Conservation (phyloP, 2,888 invertebrate species). For the Congeria kusceri region DNA sequence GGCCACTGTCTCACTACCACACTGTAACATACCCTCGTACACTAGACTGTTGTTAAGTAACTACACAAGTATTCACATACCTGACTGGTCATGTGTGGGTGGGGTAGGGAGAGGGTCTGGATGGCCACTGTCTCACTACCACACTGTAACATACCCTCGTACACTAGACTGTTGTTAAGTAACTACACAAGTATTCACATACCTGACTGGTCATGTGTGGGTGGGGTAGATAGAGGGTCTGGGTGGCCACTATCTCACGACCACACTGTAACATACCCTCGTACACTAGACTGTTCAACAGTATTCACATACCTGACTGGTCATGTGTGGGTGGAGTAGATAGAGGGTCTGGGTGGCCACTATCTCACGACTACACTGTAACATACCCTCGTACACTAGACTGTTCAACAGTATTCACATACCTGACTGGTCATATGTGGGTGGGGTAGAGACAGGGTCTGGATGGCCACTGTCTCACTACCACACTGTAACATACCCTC, state of each 20-base stretch:
- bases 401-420: too few relatives aligned
- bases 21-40: conserved; percentile 86
- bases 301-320: too few relatives aligned
- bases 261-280: conserved; percentile 88
- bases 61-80: too few relatives aligned
- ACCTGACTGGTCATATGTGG: conserved; percentile 8
- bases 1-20: conserved; percentile 89
- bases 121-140: conserved; percentile 89
- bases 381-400: too few relatives aligned
- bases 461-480: conserved; percentile 87
- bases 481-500: conserved; percentile 88
- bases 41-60: conserved; percentile 86
- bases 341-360: too few relatives aligned
- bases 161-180: conserved; percentile 86
- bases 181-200: too few relatives aligned
- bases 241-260: conserved; percentile 87
- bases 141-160: conserved; percentile 87
- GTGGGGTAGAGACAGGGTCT: conserved; percentile 47
- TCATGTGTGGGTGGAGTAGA: too few relatives aligned
- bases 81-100: conserved; percentile 12
- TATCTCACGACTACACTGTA: too few relatives aligned
- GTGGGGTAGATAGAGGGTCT: conserved; percentile 47
- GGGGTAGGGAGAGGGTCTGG: conserved; percentile 47
- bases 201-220: conserved; percentile 9
- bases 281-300: conserved; percentile 86